A percentile compares a stretch with the other conserved stretches of the same genome.
Evolutionary conservation across 2,888 invertebrate genomes (phyloP).

Genomic region (Chrysolina oricalcia): DNA sequence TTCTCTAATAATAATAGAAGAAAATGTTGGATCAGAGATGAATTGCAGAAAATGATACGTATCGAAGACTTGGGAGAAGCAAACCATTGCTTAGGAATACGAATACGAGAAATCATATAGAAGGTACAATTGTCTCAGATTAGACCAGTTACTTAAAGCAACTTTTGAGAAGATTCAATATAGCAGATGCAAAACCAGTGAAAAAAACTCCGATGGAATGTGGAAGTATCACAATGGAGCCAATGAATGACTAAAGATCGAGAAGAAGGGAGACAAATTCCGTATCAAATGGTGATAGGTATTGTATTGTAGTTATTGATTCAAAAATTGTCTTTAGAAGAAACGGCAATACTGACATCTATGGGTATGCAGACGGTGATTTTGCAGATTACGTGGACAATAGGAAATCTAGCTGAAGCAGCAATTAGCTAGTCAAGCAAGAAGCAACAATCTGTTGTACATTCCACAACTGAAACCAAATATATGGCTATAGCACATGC

Average conservation of each 20-base stretch:
- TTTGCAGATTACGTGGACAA: background rate
- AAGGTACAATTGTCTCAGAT: background rate
- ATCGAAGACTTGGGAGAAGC: background rate
- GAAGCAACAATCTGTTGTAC: background rate
- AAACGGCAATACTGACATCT: background rate
- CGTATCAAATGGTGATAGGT: background rate
- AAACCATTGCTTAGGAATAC: background rate
- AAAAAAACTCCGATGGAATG: background rate
- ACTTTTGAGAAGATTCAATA: background rate
- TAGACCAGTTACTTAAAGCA: background rate
- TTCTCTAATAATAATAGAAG: slow-evolving; percentile 9
- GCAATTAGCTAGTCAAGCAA: background rate
- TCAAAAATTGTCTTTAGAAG: background rate
- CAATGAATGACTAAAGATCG: background rate
- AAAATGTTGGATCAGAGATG: background rate
- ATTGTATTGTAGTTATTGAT: too few species aligned
- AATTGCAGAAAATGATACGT: background rate
- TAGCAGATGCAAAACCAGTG: background rate
- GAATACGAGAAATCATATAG: background rate
- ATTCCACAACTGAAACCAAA: too few species aligned
- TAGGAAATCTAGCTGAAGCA: background rate
- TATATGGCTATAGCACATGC: background rate
- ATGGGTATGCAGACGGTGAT: background rate
- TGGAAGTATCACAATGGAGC: background rate
- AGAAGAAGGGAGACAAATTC: background rate